Conservation (phyloP, 2,888 invertebrate species). For the Hydropsyche betteni region DNA sequence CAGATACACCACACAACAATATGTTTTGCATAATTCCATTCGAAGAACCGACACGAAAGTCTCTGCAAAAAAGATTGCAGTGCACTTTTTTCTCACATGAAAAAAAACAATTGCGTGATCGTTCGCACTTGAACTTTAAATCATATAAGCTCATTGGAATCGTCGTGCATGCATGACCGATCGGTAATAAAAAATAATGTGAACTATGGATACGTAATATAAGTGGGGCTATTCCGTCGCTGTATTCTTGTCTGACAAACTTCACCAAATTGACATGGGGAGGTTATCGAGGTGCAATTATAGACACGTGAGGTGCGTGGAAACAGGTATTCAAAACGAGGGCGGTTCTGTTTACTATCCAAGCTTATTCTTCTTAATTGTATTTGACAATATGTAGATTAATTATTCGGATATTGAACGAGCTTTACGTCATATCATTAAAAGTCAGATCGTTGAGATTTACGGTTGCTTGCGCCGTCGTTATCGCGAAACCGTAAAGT, state of each 20-base stretch:
- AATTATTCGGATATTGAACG: background rate
- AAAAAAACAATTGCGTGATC: conserved; percentile 12
- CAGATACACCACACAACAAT: conserved; percentile 3
- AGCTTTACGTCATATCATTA: conserved; percentile 10
- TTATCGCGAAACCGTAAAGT: conserved; percentile 25
- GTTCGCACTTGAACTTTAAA: conserved; percentile 27
- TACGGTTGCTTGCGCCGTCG: background rate
- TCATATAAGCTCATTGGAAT: too few species aligned
- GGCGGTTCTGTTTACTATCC: background rate
- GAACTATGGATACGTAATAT: too few species aligned
- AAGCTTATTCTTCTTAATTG: too few species aligned
- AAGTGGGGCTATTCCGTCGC: background rate
- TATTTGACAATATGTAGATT: background rate
- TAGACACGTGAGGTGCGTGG: conserved; percentile 38
- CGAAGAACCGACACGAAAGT: conserved; percentile 8
- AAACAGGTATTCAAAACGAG: background rate
- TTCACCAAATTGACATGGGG: conserved; percentile 45
- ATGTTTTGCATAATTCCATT: conserved; percentile 22
- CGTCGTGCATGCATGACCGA: too few species aligned
- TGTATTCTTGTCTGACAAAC: conserved; percentile 18
- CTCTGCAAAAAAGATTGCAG: background rate
- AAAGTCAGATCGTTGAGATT: conserved; percentile 4
- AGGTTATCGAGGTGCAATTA: conserved; percentile 34
- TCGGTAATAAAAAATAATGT: too few species aligned
- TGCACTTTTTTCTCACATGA: background rate